Evolutionary conservation across 23 tunicate genomes (phyloP), one percentile per base, ranked within the genome.

Genomic region (Diplosoma virens): DNA sequence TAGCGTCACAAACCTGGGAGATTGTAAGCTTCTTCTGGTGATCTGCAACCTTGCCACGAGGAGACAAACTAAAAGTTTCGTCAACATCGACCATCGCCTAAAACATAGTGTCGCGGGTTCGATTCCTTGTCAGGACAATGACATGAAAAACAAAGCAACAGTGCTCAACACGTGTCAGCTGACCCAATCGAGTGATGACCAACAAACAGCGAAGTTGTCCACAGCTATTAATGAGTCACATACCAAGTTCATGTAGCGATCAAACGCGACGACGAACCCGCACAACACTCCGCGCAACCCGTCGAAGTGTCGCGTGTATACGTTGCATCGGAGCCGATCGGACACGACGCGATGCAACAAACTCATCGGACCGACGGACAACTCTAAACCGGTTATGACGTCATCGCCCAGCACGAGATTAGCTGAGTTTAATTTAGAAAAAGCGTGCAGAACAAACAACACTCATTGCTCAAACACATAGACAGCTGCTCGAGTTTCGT

Each of bases 61-160:
- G 95, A 2, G 95, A 30, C 34, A 53, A 59, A 16, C 75, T 5
- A 50, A 88, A 88, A 55, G 84, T 82, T 76, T 88, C 95, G 56
- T 88, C 87, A 34, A 82, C 82, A 68, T 88, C 95, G 28, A 77
- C 87, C 95, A 88, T 76, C 11, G 80, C 87, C 95, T 88, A 59
- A 24, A 67, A 33, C 9, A 41, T 14, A 41, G 14, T 14, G n/a
- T 58, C 27, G 27, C n/a, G 7, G 7, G n/a, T n/a, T n/a, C n/a
- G n/a, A n/a, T n/a, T n/a, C n/a, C n/a, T n/a, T n/a, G n/a, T n/a
- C n/a, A n/a, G n/a, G n/a, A n/a, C n/a, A n/a, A n/a, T n/a, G n/a
- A n/a, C n/a, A n/a, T n/a, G n/a, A n/a, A n/a, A n/a, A n/a, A n/a
- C n/a, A n/a, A n/a, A n/a, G n/a, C n/a, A n/a, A n/a, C n/a, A n/a